phyloP scores from a whole-genome alignment of 2,113 vertebrate species.

The human region DNA sequence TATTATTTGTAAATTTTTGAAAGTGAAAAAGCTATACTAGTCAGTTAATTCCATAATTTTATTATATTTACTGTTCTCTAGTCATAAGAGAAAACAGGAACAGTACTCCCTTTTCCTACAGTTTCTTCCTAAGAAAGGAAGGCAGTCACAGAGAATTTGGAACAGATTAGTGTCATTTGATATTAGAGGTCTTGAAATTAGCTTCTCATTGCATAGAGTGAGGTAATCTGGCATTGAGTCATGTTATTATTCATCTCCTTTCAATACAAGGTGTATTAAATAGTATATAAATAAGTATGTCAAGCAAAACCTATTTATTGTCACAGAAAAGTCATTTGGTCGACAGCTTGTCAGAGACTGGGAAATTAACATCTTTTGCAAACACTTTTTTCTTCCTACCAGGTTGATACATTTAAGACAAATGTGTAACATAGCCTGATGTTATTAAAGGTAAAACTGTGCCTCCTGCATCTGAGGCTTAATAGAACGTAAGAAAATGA shows the following conservation, averaged over 20 bases:
- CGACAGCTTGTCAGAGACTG: constrained; percentile 54
- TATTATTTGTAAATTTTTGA: background rate
- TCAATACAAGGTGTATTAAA: constrained; percentile 67
- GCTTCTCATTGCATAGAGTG: constrained; percentile 50
- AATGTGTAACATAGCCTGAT: constrained; percentile 52
- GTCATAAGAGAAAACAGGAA: background rate
- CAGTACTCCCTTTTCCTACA: background rate
- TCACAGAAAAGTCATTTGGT: constrained; percentile 63
- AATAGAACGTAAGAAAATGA: constrained; percentile 42
- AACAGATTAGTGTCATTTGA: constrained; percentile 34
- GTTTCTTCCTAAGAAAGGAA: background rate
- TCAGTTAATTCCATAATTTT: background rate
- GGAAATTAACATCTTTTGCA: constrained; percentile 61
- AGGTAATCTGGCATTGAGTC: constrained; percentile 72
- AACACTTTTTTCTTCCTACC: constrained; percentile 41
- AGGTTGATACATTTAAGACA: constrained; percentile 47
- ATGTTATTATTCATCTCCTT: constrained; percentile 70
- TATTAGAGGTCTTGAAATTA: constrained; percentile 50
- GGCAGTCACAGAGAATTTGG: background rate
- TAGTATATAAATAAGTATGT: constrained; percentile 72
- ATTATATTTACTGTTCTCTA: background rate
- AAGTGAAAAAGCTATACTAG: background rate
- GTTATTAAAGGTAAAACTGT: constrained; percentile 54
- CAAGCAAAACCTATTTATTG: constrained; percentile 66
- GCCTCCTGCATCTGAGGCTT: constrained; percentile 19